A percentile compares a stretch with the other conserved stretches of the same genome.
Conservation (phyloP, 2,797 vertebrate species). For the Scyliorhinus canicula region DNA sequence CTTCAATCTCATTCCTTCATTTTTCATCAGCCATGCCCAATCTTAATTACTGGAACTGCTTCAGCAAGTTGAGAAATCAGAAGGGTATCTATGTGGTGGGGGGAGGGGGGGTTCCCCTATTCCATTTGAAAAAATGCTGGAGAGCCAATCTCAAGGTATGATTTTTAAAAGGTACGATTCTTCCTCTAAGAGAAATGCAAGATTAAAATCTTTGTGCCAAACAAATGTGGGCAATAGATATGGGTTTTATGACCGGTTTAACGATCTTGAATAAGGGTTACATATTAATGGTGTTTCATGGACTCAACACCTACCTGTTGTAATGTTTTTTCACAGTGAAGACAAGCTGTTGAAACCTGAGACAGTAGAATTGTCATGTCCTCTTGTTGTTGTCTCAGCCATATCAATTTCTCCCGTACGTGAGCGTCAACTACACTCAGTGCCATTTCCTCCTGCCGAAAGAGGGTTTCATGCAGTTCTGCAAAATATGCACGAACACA, state of each 20-base stretch:
- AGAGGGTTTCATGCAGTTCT: conserved; percentile 92
- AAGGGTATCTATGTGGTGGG: not conserved
- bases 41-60: not conserved
- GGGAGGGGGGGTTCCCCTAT: not conserved
- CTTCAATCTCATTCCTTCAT: not conserved
- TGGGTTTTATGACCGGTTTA: not conserved
- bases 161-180: not conserved
- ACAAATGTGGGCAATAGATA: not conserved
- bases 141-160: not conserved
- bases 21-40: not conserved
- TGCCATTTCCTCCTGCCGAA: conserved; percentile 98
- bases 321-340: conserved; percentile 96
- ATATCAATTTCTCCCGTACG: conserved; percentile 89
- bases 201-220: not conserved
- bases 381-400: conserved; percentile 96
- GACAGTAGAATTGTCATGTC: conserved; percentile 97
- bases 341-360: conserved; percentile 92
- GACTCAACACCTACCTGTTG: conserved; percentile 71
- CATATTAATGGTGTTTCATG: not conserved
- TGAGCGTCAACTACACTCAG: conserved; percentile 95
- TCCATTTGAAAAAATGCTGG: not conserved
- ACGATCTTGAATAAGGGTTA: not conserved
- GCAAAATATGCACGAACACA: conserved; percentile 95
- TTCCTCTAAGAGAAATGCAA: not conserved
- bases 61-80: not conserved